phyloP scores from a whole-genome alignment of 2,888 invertebrate genomes.

The Pyrrhia umbra region DNA sequence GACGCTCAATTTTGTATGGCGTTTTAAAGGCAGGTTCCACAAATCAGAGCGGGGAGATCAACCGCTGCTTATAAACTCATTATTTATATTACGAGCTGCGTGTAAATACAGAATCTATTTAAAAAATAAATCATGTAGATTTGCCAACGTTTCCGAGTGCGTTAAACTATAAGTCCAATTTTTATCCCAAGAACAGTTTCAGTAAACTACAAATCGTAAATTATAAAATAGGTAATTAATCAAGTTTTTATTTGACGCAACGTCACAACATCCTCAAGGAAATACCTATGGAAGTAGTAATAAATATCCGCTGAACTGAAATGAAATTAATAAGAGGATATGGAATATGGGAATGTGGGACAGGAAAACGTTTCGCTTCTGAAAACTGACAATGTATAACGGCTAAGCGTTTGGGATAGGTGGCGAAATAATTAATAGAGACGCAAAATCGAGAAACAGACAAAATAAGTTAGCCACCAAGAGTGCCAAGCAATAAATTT shows the following conservation, averaged over 20 bases:
- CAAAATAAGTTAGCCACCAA: neutral
- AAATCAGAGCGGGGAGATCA: too few species aligned
- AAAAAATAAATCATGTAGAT: conserved; percentile 34
- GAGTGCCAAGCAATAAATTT: too few species aligned
- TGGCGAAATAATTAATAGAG: neutral
- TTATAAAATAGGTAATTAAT: conserved; percentile 35
- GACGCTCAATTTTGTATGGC: too few species aligned
- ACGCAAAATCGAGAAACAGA: neutral
- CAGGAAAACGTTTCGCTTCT: conserved; percentile 14
- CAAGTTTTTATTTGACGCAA: conserved; percentile 19
- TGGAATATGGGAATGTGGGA: neutral
- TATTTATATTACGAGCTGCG: conserved; percentile 4
- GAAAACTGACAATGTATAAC: conserved; percentile 3
- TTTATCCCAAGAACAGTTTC: conserved; percentile 22
- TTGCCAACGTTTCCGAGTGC: neutral
- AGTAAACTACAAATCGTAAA: conserved; percentile 36
- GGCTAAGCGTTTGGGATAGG: neutral
- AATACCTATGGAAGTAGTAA: neutral
- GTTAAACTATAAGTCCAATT: conserved; percentile 25
- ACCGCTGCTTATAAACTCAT: neutral
- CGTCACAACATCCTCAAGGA: conserved; percentile 36
- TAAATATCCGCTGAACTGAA: neutral
- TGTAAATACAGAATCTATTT: conserved; percentile 17
- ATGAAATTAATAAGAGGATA: conserved; percentile 5
- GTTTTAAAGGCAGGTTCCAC: too few species aligned